These are phyloP conservation scores for Chondrosia reniformis DNA, from an alignment of 37 sponge, comb jelly and placozoan genomes.

Conservation along the genomic window DNA sequence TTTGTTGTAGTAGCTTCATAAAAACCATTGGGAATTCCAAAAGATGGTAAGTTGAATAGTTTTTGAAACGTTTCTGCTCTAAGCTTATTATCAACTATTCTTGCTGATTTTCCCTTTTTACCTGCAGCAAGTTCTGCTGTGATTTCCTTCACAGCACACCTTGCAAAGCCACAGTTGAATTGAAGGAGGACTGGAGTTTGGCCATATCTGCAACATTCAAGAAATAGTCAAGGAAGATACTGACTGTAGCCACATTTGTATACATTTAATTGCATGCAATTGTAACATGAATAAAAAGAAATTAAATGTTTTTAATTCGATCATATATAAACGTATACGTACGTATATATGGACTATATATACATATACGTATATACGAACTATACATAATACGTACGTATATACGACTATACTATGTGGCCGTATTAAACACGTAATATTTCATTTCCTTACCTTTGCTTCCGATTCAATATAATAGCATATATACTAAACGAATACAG, in stretches of 20 bases:
- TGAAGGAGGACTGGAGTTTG: constrained; percentile 17
- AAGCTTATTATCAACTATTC: background rate
- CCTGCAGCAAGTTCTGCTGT: constrained; percentile 4
- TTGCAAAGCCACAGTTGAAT: constrained; percentile 17
- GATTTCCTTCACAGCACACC: constrained; percentile 6
- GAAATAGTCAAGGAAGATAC: background rate
- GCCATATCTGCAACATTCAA: background rate
- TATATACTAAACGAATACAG: no score
- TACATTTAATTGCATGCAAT: background rate
- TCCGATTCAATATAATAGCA: no score
- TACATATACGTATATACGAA: background rate
- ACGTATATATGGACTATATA: no score
- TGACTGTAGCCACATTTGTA: background rate
- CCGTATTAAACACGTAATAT: no score
- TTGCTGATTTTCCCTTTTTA: background rate
- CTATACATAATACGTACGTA: no score
- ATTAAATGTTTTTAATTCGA: no score
- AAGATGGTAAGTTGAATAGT: background rate
- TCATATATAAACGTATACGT: no score
- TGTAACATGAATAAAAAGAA: no score
- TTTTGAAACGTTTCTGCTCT: constrained; percentile 12
- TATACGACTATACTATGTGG: no score
- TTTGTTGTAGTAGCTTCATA: background rate
- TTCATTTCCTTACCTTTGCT: background rate
- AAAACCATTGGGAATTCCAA: constrained; percentile 2